Percentiles rank a stretch among this genome's conserved stretches.
Conservation (phyloP, 2,113 vertebrate genomes). For the Percopsis transmontana region DNA sequence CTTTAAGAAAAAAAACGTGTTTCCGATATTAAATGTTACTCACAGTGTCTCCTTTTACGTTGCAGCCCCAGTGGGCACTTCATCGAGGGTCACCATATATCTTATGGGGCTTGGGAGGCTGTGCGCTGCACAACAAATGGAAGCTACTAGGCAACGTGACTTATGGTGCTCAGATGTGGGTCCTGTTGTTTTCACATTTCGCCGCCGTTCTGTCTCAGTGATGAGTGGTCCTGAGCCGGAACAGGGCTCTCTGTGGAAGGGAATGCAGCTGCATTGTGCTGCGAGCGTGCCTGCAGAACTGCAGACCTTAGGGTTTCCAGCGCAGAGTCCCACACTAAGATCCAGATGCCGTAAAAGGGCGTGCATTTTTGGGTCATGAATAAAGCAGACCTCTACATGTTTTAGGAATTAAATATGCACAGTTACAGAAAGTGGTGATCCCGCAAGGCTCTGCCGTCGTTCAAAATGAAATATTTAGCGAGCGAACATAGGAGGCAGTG, state of each 20-base stretch:
- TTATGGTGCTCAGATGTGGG: background rate
- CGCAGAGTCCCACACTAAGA: background rate
- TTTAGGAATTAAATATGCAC: slow-evolving; percentile 18
- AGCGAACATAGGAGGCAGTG: background rate
- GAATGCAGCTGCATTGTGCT: background rate
- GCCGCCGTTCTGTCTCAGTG: background rate
- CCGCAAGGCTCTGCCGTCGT: background rate
- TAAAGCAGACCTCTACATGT: background rate
- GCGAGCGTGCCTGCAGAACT: background rate
- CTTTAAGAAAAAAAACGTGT: too few relatives aligned
- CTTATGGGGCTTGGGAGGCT: too few relatives aligned
- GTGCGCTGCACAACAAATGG: background rate
- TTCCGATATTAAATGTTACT: too few relatives aligned
- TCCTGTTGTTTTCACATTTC: background rate
- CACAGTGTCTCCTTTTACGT: too few relatives aligned
- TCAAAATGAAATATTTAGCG: background rate
- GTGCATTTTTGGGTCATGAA: slow-evolving; percentile 1
- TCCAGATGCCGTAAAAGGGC: background rate
- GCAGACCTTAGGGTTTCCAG: background rate
- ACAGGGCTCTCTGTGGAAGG: background rate
- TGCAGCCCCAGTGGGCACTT: too few relatives aligned
- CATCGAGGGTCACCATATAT: too few relatives aligned
- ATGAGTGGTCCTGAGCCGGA: background rate
- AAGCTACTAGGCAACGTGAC: background rate
- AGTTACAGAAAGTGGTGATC: too few relatives aligned